Conservation (phyloP, 2,888 invertebrate genomes). For the Drosophila maculinotata region DNA sequence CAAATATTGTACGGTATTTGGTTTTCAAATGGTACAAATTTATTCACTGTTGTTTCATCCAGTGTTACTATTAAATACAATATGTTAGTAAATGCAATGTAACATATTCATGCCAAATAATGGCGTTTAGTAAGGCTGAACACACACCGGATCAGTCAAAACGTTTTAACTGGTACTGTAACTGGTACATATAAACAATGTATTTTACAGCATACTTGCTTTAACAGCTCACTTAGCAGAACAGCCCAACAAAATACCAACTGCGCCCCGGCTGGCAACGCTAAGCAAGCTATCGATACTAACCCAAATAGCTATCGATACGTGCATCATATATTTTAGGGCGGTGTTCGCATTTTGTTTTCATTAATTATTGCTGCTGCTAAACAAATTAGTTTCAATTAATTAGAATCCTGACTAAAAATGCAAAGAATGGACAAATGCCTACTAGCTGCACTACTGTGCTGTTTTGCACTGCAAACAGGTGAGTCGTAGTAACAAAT, state of each 20-base stretch:
- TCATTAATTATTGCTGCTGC: slow-evolving; percentile 44
- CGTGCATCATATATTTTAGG: slow-evolving; percentile 59
- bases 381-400: slow-evolving; percentile 15
- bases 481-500: slow-evolving; percentile 47
- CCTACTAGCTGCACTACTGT: slow-evolving; percentile 29
- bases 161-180: too few species aligned
- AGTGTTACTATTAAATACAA: too few species aligned
- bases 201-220: not conserved
- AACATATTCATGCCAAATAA: too few species aligned
- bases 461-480: slow-evolving; percentile 62
- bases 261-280: slow-evolving; percentile 14
- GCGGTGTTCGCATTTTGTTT: slow-evolving; percentile 66
- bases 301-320: slow-evolving; percentile 38
- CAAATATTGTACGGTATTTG: not conserved
- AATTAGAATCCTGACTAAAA: slow-evolving; percentile 8
- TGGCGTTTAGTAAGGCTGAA: too few species aligned
- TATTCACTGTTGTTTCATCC: too few species aligned
- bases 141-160: too few species aligned
- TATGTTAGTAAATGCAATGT: too few species aligned
- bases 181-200: too few species aligned
- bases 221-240: slow-evolving; percentile 11
- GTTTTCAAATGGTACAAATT: not conserved
- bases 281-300: slow-evolving; percentile 35
- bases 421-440: slow-evolving; percentile 61
- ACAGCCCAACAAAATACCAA: not conserved